Evolutionary conservation across 2,113 vertebrate genomes (phyloP).

Genomic region (Tretioscincus oriximinensis): DNA sequence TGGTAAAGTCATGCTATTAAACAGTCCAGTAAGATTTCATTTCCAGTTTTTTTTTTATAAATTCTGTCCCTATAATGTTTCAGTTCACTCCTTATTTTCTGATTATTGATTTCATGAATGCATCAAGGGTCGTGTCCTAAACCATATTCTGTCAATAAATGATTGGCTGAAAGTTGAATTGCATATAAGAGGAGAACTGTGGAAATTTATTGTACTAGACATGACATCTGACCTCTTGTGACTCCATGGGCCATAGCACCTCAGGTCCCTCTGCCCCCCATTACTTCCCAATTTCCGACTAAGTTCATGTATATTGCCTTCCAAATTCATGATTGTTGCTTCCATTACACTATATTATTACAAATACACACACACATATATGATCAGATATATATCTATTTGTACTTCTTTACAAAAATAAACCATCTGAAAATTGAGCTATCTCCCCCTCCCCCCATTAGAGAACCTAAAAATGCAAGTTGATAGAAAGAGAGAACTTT

Average conservation of each 20-base stretch:
- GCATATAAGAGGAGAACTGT: no score
- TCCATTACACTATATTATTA: no score
- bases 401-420: not conserved
- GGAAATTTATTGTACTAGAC: no score
- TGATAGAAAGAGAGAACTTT: constrained; percentile 17
- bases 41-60: not conserved
- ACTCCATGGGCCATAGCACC: no score
- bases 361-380: no score
- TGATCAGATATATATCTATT: not conserved
- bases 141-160: no score
- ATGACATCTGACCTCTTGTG: no score
- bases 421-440: constrained; percentile 26
- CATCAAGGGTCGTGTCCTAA: not conserved
- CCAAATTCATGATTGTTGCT: no score
- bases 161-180: no score
- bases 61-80: not conserved
- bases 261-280: no score
- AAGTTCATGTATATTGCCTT: no score
- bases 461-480: constrained; percentile 11
- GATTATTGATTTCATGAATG: not conserved
- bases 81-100: not conserved
- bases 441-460: constrained; percentile 13
- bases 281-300: no score
- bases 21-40: constrained; percentile 12
- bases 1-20: not conserved